These are phyloP conservation scores for Apostichopus leukothele DNA, from an alignment of 53 echinoderm and acorn worm species.

Conservation along the genomic window DNA sequence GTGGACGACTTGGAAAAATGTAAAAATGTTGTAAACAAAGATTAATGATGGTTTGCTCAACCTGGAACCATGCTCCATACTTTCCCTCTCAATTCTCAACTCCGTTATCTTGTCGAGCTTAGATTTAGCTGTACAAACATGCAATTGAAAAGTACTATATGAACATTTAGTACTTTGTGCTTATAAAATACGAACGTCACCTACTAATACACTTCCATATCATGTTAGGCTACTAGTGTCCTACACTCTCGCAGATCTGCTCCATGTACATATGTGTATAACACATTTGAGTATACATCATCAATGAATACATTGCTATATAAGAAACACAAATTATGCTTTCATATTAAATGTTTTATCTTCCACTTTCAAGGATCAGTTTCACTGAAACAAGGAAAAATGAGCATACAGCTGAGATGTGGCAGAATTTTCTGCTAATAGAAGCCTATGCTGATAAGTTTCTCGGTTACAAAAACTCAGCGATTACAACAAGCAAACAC, in stretches of 20 bases:
- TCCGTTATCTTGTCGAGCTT: background rate
- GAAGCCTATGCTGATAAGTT: too few relatives aligned
- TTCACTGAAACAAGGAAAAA: too few relatives aligned
- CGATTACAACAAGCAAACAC: too few relatives aligned
- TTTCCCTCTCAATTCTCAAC: background rate
- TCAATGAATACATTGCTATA: slow-evolving; percentile 27
- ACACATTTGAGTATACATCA: slow-evolving; percentile 5
- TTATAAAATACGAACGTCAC: background rate
- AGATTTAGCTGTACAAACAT: slow-evolving; percentile 21
- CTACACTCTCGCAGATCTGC: background rate
- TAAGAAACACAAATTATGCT: background rate
- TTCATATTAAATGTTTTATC: too few relatives aligned
- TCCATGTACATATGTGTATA: background rate
- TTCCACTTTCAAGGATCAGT: too few relatives aligned
- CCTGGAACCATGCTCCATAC: slow-evolving; percentile 7
- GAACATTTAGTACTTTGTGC: background rate
- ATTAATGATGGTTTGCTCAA: slow-evolving; percentile 30
- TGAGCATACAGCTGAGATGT: too few relatives aligned
- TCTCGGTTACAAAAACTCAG: too few relatives aligned
- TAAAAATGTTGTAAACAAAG: slow-evolving; percentile 51
- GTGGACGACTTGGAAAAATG: slow-evolving; percentile 53
- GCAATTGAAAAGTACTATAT: slow-evolving; percentile 2
- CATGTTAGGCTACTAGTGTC: slow-evolving; percentile 12
- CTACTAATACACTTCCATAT: background rate
- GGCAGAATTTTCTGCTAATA: too few relatives aligned